Evolutionary conservation across 1,140 invertebrate species (phyloP), one percentile per base, ranked within the genome.

Genomic region (Drosophila nannoptera): DNA sequence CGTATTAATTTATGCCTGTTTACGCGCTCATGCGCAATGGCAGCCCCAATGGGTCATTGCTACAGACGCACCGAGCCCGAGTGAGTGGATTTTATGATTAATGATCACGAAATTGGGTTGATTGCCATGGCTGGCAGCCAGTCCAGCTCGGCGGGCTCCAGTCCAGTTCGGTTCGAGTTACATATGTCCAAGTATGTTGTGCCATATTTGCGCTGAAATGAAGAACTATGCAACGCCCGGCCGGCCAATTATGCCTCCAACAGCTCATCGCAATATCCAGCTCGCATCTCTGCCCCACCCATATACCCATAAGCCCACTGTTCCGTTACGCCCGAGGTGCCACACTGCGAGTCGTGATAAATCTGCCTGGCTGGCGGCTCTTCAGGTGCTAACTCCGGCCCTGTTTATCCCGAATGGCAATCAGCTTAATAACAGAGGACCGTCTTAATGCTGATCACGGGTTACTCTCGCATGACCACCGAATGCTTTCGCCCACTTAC

Each of bases 341-440:
- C 31, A 22, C 42, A 49, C 35, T 14, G 5, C n/a, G 12, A 69
- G 43, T 69, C 59, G 50, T 55, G 60, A 59, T 38, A 46, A 55
- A 46, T 55, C 29, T 14, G 12, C 9, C 6, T 14, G 60, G 9
- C 69, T 53, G 7, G 14, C 45, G 36, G 53, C 64, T 58, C 7
- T 43, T 53, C 53, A 66, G 76, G 80, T 86, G 73, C 84, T 77
- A 68, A 74, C 70, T 53, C 66, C 32, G 63, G 16, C 55, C 63
- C 58, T 54, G 70, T 73, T 84, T 84, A 84, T 84, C 81, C 77
- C 22, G 64, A 81, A 77, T 77, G 74, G 67, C 69, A 84, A 84
- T 84, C 81, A 86, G 75, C 53, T 67, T 84, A 86, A 84, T 84
- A 86, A 84, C 60, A 81, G 82, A 81, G 82, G 58, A 63, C 67